Evolutionary conservation across 1,140 invertebrate species (phyloP), one percentile per base, ranked within the genome.

Genomic region (Drosophila tristis): DNA sequence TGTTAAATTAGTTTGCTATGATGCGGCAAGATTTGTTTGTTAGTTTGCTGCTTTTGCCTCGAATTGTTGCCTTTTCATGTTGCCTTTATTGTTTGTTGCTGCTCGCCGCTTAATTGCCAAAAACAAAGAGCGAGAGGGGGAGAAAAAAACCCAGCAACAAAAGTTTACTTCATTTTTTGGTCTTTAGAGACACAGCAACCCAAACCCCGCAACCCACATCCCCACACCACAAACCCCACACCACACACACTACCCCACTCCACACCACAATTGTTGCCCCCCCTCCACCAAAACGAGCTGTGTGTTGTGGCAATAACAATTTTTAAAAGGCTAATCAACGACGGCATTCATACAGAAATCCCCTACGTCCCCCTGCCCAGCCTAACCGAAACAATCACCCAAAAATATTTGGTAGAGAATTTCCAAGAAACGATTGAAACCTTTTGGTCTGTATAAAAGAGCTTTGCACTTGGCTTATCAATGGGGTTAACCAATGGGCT

Each of bases 1-100:
- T 68, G 72, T 68, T 76, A 76, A 80, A 80, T 80, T 80, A 76
- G 60, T 71, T 80, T 54, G 55, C 78, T 80, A 76, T 80, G 78
- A 75, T 80, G 65, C 51, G 72, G 77, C 71, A 74, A 64, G 61
- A 79, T 78, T 74, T 74, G 65, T 61, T 74, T 67, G 58, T 58
- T 50, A 60, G 62, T 50, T 35, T 76, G 59, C 61, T 62, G 68
- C n/a, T n/a, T n/a, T n/a, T n/a, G 53, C 35, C 0, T 13, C 35
- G 1, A 5, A 39, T 39, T 39, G 74, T 53, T 74, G 60, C 71
- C 54, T 64, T 45, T 74, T 58, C 71, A 74, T 65, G 61, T 74
- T 58, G 51, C 56, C 35, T 61, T 62, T 65, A 51, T 68, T 70
- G 67, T 65, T 54, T 51, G 70, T 66, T 67, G 70, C 61, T 74